These are phyloP conservation scores for Dipodomys stephensi DNA, from an alignment of 2,113 vertebrate species.

Conservation along the genomic window DNA sequence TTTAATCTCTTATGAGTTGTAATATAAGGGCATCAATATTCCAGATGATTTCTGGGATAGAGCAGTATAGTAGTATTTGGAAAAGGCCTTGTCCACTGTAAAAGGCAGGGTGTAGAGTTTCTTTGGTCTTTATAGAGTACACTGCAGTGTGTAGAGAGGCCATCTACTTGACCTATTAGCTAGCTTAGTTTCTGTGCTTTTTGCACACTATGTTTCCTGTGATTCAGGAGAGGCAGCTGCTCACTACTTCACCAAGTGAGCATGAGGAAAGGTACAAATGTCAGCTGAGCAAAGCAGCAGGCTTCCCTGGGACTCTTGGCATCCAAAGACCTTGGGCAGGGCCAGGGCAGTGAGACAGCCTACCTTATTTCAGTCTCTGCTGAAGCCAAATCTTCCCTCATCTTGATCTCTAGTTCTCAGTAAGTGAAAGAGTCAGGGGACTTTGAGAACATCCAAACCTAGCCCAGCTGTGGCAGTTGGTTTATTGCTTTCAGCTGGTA, in stretches of 20 bases:
- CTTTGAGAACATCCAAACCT: constrained; percentile 91
- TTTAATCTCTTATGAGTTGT: constrained; percentile 2
- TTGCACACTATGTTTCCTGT: not conserved
- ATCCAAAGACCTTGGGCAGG: constrained; percentile 70
- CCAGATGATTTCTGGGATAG: constrained; percentile 4
- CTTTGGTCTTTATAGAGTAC: constrained; percentile 54
- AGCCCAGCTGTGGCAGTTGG: constrained; percentile 99
- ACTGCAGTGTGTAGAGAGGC: constrained; percentile 43
- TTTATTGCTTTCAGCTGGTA: constrained; percentile 99
- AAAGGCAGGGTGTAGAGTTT: constrained; percentile 40
- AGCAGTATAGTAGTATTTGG: constrained; percentile 9
- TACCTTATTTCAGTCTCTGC: constrained; percentile 79
- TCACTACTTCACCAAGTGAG: constrained; percentile 33
- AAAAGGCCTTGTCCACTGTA: constrained; percentile 43
- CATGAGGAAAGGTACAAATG: constrained; percentile 45
- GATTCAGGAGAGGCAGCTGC: constrained; percentile 46
- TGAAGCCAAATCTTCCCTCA: constrained; percentile 79
- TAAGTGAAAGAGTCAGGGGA: constrained; percentile 86
- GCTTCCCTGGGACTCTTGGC: constrained; percentile 54
- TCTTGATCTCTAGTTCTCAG: constrained; percentile 81
- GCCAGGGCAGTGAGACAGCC: constrained; percentile 66
- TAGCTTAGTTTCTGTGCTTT: constrained; percentile 10
- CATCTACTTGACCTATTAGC: not conserved
- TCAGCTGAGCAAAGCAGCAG: constrained; percentile 42
- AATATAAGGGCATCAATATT: constrained; percentile 1